phyloP scores from a whole-genome alignment of 2,888 invertebrate species.

The Opisthograptis luteolata region DNA sequence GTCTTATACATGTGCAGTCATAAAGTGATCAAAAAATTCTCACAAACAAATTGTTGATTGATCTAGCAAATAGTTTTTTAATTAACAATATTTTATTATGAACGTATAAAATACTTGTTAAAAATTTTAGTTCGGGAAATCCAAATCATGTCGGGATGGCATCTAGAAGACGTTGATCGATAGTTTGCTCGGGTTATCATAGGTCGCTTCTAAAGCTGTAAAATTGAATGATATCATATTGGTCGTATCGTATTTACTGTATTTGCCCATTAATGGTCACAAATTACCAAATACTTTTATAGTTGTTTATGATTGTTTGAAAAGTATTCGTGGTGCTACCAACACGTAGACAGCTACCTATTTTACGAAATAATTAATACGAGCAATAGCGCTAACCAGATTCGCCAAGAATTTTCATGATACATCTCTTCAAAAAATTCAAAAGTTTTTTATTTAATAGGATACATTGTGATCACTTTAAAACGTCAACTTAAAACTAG shows the following conservation, averaged over 20 bases:
- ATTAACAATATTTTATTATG: no score
- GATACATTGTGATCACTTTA: no score
- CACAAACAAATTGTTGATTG: no score
- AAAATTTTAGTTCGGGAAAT: neutral
- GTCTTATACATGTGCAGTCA: no score
- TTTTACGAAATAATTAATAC: no score
- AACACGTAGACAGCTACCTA: neutral
- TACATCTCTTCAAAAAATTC: no score
- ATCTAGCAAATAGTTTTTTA: no score
- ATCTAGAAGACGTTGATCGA: constrained; percentile 72
- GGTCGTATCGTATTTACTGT: constrained; percentile 72
- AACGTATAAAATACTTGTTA: neutral
- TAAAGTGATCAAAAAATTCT: no score
- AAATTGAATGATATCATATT: constrained; percentile 82
- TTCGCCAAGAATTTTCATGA: no score
- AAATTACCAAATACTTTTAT: constrained; percentile 9
- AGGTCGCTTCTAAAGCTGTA: constrained; percentile 81
- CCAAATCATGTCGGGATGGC: constrained; percentile 45
- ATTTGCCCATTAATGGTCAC: constrained; percentile 75
- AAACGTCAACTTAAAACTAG: no score
- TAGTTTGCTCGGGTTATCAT: constrained; percentile 76
- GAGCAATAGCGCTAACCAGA: no score
- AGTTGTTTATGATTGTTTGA: constrained; percentile 3
- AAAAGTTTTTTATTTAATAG: no score
- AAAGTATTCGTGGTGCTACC: neutral